phyloP scores from a whole-genome alignment of 2,888 invertebrate species.

The Drosophila austrosaltans region DNA sequence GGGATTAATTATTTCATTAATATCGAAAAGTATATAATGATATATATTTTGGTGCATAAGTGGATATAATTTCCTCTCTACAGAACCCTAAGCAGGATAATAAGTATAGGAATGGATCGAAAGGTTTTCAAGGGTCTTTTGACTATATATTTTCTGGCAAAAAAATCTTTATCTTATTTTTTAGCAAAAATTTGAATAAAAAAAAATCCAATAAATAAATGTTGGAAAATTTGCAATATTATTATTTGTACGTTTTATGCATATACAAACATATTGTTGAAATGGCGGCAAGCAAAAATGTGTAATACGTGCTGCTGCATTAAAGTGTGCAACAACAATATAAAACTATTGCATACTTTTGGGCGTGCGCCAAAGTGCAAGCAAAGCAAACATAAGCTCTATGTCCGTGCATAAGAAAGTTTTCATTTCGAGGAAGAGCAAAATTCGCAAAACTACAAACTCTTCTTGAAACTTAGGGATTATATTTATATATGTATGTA shows the following conservation, averaged over 20 bases:
- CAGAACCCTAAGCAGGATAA: no score
- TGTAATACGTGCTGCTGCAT: constrained; percentile 10
- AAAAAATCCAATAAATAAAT: no score
- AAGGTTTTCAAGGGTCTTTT: no score
- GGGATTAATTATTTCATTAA: constrained; percentile 10
- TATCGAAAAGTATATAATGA: neutral
- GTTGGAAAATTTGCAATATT: neutral
- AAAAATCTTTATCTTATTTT: no score
- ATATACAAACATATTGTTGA: neutral
- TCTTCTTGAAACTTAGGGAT: neutral
- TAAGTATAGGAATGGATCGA: no score
- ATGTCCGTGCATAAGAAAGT: constrained; percentile 2
- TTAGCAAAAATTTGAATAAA: no score
- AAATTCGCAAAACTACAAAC: constrained; percentile 2
- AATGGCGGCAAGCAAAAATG: neutral
- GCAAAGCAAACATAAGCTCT: constrained; percentile 1
- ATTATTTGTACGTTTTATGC: neutral
- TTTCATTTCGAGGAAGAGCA: neutral
- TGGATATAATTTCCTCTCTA: no score
- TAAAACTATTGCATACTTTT: constrained; percentile 5
- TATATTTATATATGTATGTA: neutral
- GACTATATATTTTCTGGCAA: no score
- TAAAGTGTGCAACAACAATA: constrained; percentile 5
- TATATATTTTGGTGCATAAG: neutral
- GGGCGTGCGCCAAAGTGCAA: constrained; percentile 8